phyloP scores from a whole-genome alignment of 1,140 invertebrate species.

The Drosophila melanogaster region Release_6_plus_ISO1_MT NC_004354.4:21190001-21190500 shows the following conservation, averaged over 20 bases:
- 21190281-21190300: conserved; percentile 34
- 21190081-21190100: conserved; percentile 17
- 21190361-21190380: background rate
- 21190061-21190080: conserved; percentile 28
- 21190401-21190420: background rate
- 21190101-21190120: conserved; percentile 28
- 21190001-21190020: background rate
- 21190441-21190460: too few species aligned
- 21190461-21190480: too few species aligned
- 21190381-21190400: background rate
- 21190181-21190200: conserved; percentile 2
- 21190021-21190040: conserved; percentile 9
- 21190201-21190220: conserved; percentile 48
- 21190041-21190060: conserved; percentile 34
- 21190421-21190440: too few species aligned
- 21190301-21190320: background rate
- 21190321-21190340: conserved; percentile 19
- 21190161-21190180: conserved; percentile 12
- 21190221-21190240: conserved; percentile 31
- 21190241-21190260: background rate
- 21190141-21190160: conserved; percentile 1
- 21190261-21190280: conserved; percentile 39
- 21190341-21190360: too few species aligned
- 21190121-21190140: conserved; percentile 23
- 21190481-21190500: too few species aligned